phyloP scores from a whole-genome alignment of 2,888 invertebrate genomes.

The Andrena flavipes region DNA sequence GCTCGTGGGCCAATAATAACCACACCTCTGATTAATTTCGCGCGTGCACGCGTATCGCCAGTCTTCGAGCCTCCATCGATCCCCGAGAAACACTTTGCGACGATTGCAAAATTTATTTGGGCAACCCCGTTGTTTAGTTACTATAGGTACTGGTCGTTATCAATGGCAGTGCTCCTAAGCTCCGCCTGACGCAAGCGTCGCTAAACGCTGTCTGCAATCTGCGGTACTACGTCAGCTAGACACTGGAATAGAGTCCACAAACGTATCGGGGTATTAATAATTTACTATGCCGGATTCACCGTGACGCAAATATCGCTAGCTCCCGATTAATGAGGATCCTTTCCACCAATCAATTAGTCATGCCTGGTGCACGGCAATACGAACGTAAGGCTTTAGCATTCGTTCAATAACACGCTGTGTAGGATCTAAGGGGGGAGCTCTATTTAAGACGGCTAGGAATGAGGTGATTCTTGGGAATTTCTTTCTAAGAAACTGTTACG shows the following conservation, averaged over 20 bases:
- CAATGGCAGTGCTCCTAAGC: background rate
- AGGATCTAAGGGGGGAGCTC: too few relatives aligned
- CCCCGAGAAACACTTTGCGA: too few relatives aligned
- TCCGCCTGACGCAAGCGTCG: background rate
- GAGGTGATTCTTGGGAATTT: too few relatives aligned
- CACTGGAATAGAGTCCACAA: background rate
- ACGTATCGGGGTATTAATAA: slow-evolving; percentile 37
- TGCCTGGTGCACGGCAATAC: background rate
- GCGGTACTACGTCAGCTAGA: slow-evolving; percentile 4
- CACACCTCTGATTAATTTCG: background rate
- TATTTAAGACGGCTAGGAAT: too few relatives aligned
- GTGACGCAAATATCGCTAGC: slow-evolving; percentile 48
- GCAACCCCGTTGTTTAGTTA: background rate
- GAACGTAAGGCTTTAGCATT: too few relatives aligned
- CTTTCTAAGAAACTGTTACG: too few relatives aligned
- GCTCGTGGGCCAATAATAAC: background rate
- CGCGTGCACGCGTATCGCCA: background rate
- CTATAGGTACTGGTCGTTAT: background rate
- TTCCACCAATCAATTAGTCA: slow-evolving; percentile 22
- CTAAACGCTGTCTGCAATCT: slow-evolving; percentile 7
- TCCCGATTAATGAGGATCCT: slow-evolving; percentile 17
- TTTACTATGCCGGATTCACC: slow-evolving; percentile 35
- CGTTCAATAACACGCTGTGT: too few relatives aligned
- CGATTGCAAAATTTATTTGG: background rate
- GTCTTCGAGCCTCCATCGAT: too few relatives aligned